phyloP scores from a whole-genome alignment of 2,888 invertebrate genomes.

The Phragmatobia fuliginosa region DNA sequence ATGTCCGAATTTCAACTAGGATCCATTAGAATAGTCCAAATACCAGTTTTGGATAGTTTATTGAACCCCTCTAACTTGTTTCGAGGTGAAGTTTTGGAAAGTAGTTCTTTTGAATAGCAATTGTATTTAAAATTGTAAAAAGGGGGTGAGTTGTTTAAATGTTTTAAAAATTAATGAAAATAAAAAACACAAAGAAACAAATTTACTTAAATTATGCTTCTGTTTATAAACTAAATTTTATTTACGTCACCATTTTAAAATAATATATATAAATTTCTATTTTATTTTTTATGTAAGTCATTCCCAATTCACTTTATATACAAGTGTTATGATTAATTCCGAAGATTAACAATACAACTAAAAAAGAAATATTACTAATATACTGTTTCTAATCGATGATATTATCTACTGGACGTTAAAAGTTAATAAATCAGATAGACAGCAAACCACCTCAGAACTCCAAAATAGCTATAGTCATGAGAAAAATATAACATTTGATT shows the following conservation, averaged over 20 bases:
- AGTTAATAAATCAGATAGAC: not conserved
- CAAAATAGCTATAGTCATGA: not conserved
- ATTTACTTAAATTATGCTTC: not conserved
- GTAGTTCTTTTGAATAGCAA: conserved; percentile 20
- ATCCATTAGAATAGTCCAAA: conserved; percentile 50
- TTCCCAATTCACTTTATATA: not conserved
- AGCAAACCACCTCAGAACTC: not conserved
- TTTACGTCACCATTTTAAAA: no score
- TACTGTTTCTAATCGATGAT: not conserved
- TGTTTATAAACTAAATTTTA: not conserved
- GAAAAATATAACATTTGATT: not conserved
- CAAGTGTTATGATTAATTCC: not conserved
- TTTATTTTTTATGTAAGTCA: not conserved
- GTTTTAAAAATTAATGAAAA: no score
- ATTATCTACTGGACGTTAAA: not conserved
- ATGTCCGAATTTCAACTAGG: conserved; percentile 53
- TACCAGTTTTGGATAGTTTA: conserved; percentile 55
- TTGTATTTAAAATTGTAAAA: conserved; percentile 3
- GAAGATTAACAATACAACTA: not conserved
- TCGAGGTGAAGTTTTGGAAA: conserved; percentile 22
- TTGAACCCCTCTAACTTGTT: conserved; percentile 27
- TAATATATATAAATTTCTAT: no score
- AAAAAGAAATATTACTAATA: not conserved
- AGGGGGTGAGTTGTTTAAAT: no score
- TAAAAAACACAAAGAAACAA: not conserved